Base-by-base conservation (phyloP, 2,113 vertebrate genomes). In the Oophaga pumilio region DNA sequence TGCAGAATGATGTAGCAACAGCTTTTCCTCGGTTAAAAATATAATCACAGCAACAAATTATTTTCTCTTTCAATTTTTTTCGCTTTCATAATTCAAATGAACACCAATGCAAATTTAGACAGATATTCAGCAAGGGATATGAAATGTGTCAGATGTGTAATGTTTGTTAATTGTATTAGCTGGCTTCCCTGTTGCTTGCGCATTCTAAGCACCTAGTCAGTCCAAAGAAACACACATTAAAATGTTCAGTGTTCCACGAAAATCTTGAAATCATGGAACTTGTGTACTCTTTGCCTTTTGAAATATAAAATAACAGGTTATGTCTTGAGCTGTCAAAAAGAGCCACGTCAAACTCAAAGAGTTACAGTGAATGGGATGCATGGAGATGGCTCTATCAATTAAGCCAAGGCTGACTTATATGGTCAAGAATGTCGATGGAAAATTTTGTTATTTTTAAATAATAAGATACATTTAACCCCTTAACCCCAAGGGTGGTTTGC, bases 141-240 rank as follows among this genome's bases (percentile, higher is more conserved):
- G 82, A 33, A 71, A 84, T 71, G 50, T 73, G 82, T 71, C 64
- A 84, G 66, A 71, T 56, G 82, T 62, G 24, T 56, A 20, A 62
- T 82, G 80, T 82, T 82, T 82, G 11, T 7, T 66, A 82, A 82
- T 82, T 68, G 57, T 82, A 82, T 71, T 84, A 68, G 62, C 17
- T 68, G 50, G 62, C 49, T 83, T n/a, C 59, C 64, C 81, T 68
- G 22, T 56, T 15, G n/a, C 64, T 83, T 69, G 22, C 15, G 12
- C 13, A 18, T 83, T 68, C 81, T 53, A 83, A 83, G 49, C 81
- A 69, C 64, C 49, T 64, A 53, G 43, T 69, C 20, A 74, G 6
- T 73, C 69, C 24, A 22, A 14, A 12, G 59, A 85, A 85, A 59
- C 59, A 74, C 66, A 26, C 20, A 52, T 66, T 76, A 26, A 86